Percentiles rank a stretch among this genome's conserved stretches.
phyloP scores from a whole-genome alignment of 2,113 vertebrate species.

The Gallinago jamesoni region DNA sequence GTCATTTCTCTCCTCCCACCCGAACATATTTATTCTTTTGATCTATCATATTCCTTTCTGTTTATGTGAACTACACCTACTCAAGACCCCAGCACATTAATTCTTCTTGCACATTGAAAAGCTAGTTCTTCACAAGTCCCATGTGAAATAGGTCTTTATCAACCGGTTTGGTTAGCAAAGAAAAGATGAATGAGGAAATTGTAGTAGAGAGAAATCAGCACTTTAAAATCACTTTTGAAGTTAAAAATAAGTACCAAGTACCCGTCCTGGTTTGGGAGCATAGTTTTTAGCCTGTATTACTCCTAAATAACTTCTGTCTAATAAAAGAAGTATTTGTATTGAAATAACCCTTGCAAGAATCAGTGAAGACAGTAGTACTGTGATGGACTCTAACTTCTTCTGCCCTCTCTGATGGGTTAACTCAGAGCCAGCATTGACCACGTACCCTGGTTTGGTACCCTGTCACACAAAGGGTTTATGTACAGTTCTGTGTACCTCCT shows the following conservation, averaged over 20 bases:
- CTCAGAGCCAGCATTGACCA: not conserved
- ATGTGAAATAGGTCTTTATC: not conserved
- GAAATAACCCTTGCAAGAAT: not conserved
- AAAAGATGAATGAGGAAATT: not conserved
- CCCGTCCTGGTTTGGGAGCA: not conserved
- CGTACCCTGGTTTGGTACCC: not conserved
- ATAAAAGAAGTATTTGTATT: not conserved
- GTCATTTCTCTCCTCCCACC: not conserved
- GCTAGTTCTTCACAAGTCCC: not conserved
- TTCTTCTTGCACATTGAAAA: not conserved
- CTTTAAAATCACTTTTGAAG: not conserved
- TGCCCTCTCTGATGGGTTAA: not conserved
- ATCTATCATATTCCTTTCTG: not conserved
- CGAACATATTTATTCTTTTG: not conserved
- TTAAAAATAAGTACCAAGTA: not conserved
- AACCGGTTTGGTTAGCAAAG: not conserved
- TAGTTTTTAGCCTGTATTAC: not conserved
- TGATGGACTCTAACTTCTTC: not conserved
- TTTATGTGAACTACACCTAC: not conserved
- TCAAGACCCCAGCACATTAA: not conserved
- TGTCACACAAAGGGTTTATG: not conserved
- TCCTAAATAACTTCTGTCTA: not conserved
- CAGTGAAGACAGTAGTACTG: not conserved
- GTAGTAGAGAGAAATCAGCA: not conserved
- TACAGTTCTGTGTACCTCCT: not conserved